Base-by-base conservation (phyloP, 2,113 vertebrate genomes). In the Mesitornis unicolor region DNA sequence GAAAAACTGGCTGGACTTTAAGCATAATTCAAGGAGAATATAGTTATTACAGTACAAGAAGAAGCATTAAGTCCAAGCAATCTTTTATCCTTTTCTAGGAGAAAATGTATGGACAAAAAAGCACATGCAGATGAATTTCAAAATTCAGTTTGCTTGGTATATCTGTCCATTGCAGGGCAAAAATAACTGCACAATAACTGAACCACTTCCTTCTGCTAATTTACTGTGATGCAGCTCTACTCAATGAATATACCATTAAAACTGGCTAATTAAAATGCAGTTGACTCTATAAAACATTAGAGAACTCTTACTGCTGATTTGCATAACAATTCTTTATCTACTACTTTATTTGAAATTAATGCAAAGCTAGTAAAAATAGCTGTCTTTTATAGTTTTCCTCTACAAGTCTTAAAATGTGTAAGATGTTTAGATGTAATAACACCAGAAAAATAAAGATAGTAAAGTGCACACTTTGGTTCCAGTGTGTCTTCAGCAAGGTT, bases 401-500 rank as follows among this genome's bases (percentile, higher is more conserved):
- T 29, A 10, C 76, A 89, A 96, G 83, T 77, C 53, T 91, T 92
- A 47, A 67, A 68, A 95, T 96, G 90, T 84, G 24, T 96, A 93
- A 94, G 71, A 88, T 88, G 75, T 43, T 91, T 92, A 82, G 36
- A 89, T 77, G 45, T 75, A 96, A 93, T 95, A 95, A 90, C 51
- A 93, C 54, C 54, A 81, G 63, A 60, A 71, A 95, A 94, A 57
- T 89, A 69, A 91, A 89, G 87, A 88, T 95, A 94, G 92, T 70
- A 65, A 60, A 91, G 64, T 83, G 45, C 63, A 79, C 50, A 33
- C 69, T 94, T 92, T 31, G 19, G 40, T 95, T 96, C 90, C 83
- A 82, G 26, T 78, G 63, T 11, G 48, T 54, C 92, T 96, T 97
- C 94, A 96, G 71, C 87, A 85, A 95, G 64, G 84, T 95, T 97